Conservation (phyloP, 2,888 invertebrate genomes). For the Pseudoips prasinana region DNA sequence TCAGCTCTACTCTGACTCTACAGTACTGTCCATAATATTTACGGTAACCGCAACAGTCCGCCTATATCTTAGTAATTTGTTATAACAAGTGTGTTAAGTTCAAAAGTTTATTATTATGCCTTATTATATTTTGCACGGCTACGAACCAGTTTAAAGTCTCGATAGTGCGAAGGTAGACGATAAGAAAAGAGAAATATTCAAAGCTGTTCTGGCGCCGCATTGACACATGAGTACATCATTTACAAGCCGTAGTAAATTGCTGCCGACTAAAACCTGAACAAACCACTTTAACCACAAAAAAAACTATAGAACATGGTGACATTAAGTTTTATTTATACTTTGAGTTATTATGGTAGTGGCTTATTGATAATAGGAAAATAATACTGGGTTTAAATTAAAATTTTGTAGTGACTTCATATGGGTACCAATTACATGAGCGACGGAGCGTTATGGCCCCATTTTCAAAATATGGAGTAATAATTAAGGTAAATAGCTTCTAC, state of each 20-base stretch:
- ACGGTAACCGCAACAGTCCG: too few species aligned
- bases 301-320: conserved; percentile 24
- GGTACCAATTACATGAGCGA: conserved; percentile 38
- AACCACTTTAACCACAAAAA: conserved; percentile 21
- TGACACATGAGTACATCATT: not conserved
- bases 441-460: conserved; percentile 15
- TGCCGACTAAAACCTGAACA: conserved; percentile 22
- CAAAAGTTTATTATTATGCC: too few species aligned
- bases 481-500: conserved; percentile 7
- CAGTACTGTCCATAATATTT: too few species aligned
- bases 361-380: conserved; percentile 49
- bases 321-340: conserved; percentile 38
- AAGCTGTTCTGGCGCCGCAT: conserved; percentile 14
- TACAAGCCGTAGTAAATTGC: conserved; percentile 17
- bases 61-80: too few species aligned
- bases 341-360: conserved; percentile 25
- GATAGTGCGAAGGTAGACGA: too few species aligned
- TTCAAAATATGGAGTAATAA: conserved; percentile 25
- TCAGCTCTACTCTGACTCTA: too few species aligned
- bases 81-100: too few species aligned
- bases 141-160: too few species aligned
- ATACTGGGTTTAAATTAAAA: conserved; percentile 45
- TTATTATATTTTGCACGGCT: too few species aligned
- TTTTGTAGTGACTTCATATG: conserved; percentile 45
- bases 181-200: conserved; percentile 7